Base-by-base conservation (phyloP, 2,888 invertebrate genomes). In the Apodemia hepburni region DNA sequence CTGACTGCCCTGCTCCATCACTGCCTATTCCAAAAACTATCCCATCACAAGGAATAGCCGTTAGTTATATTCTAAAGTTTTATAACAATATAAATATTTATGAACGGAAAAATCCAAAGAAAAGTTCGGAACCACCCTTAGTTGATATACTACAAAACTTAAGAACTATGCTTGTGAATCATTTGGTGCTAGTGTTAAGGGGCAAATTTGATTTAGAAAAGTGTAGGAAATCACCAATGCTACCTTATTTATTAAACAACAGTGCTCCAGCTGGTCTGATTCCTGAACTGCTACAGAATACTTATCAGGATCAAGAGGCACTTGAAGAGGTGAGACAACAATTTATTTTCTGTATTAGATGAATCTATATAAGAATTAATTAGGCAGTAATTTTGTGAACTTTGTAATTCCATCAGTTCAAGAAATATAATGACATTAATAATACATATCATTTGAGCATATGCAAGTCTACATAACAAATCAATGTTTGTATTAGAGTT, bases 51-150 rank as follows among this genome's bases (percentile, higher is more conserved):
- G 84, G 84, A 66, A 68, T 90, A 74, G 87, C 86, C 62, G 85
- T 89, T 71, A 89, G 91, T 79, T 91, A 91, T 71, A 73, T 92
- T 69, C 71, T 90, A 66, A 82, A 82, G 72, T 90, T 90, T 76
- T 97, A 96, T 80, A 93, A 94, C 49, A 93, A 96, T 71, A 94
- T 96, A 17, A 93, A 94, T 47, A 78, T 93, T 0, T 96, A 96
- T 78, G 96, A 96, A 79, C 88, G 95, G 71, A 95, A 94, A 76
- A 93, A 96, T 77, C 94, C 96, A 22, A 96, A 96, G 89, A 94
- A 94, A 77, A 94, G 95, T 71, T 96, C 95, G 67, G 93, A 94
- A 69, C 95, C 95, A 2, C 96, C 96, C 7, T 80, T 96, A 67
- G 95, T 95, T 75, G 94, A 94, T 69, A 85, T 96, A 59, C 82